Base-by-base conservation (phyloP, 2,797 vertebrate genomes). In the Myripristis murdjan region DNA sequence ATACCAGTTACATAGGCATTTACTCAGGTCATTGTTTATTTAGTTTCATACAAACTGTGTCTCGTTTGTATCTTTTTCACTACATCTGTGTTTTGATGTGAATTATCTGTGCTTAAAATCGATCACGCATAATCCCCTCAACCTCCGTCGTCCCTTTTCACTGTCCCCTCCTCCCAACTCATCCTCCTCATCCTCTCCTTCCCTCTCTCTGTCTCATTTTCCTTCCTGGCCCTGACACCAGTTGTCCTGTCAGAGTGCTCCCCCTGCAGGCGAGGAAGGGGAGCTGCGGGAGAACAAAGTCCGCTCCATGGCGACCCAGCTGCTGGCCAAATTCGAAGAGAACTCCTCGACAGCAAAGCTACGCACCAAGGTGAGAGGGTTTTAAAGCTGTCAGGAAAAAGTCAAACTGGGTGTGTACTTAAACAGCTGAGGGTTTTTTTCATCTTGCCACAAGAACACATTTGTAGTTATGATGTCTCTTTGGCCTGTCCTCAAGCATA, bases 281-380 rank as follows among this genome's bases (percentile, higher is more conserved):
- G 92, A 95, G 55, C 83, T 90, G 56, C 96, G 90, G 79, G 96
- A 97, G 87, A 99, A 98, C 89, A 97, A 95, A 85, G 97, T 99
- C 48, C 96, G 96, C 83, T 97, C 95, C 39, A 98, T 99, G 97
- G 96, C 97, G 6, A 97, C 95, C 26, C 97, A 97, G 63, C 94
- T 99, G 69, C 89, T 95, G 82, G 98, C 97, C 81, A 98, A 98
- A 81, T 97, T 99, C 75, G 97, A 99, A 87, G 97, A 98, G 85
- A 98, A 94, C 59, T 78, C 96, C 0, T 90, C 94, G 0, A 94
- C 88, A 20, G 80, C 86, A 9, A 71, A 89, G 18, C 68, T 91
- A 1, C 81, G 65, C 55, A 92, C 87, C 79, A 97, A 96, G 96
- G 97, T 98, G 78, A 90, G 92, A 39, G 55, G 3, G 1, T 5